phyloP scores from a whole-genome alignment of 2,888 invertebrate genomes.

The Beris chalybata region DNA sequence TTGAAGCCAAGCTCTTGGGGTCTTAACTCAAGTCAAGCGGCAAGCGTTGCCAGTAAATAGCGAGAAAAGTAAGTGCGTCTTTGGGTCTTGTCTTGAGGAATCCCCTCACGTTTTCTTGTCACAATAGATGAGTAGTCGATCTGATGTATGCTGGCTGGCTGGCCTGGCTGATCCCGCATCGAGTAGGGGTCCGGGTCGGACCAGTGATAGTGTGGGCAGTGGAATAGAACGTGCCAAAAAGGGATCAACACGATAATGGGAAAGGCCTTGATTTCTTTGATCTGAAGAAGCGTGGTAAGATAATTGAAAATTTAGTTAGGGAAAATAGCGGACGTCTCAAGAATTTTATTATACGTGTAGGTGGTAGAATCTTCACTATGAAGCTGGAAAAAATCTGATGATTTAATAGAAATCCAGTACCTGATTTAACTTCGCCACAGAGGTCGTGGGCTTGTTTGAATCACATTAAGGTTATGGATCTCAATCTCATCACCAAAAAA shows the following conservation, averaged over 20 bases:
- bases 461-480: no score
- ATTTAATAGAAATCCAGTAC: no score
- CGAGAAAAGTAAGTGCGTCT: conserved; percentile 2
- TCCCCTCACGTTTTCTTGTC: conserved; percentile 13
- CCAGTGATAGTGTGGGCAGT: conserved; percentile 3
- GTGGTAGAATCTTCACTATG: no score
- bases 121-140: neutral
- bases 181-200: conserved; percentile 20
- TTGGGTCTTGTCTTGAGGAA: conserved; percentile 11
- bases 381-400: no score
- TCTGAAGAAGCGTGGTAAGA: conserved; percentile 23
- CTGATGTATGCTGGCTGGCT: neutral
- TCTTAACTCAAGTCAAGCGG: no score
- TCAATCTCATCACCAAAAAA: no score
- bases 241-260: conserved; percentile 26
- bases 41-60: neutral
- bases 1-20: neutral
- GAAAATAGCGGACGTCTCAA: no score
- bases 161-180: neutral
- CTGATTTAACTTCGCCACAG: no score
- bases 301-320: conserved; percentile 9
- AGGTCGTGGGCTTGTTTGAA: no score
- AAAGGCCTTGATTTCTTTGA: conserved; percentile 15
- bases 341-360: no score
- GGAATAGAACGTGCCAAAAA: conserved; percentile 30